phyloP scores from a whole-genome alignment of 2,797 vertebrate species.

The Oreochromis grahami region DNA sequence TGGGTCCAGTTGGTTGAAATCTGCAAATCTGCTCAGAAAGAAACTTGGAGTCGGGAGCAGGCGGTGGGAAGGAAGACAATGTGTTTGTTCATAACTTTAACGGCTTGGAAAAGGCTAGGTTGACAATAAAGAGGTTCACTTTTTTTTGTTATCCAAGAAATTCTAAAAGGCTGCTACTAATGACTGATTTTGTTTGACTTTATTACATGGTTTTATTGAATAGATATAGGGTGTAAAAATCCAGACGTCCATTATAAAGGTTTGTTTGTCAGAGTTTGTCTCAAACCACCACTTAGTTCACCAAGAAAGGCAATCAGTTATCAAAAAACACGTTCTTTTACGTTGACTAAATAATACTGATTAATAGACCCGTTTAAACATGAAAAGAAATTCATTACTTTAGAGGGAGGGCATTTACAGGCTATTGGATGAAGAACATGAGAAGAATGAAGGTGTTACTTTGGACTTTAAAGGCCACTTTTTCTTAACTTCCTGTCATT shows the following conservation, averaged over 20 bases:
- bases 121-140: neutral
- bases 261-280: neutral
- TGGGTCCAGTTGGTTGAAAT: neutral
- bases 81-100: neutral
- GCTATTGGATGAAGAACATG: neutral
- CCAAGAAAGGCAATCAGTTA: neutral
- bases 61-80: neutral
- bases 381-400: neutral
- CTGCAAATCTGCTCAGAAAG: neutral
- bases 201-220: neutral
- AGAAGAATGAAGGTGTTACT: neutral
- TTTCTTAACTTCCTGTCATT: neutral
- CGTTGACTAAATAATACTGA: neutral
- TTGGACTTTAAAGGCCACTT: neutral
- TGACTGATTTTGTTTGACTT: neutral
- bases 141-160: neutral
- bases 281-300: neutral
- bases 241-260: neutral
- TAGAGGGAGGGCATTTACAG: neutral
- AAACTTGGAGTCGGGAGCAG: neutral
- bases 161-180: neutral
- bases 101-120: neutral
- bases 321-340: neutral
- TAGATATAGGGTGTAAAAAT: neutral
- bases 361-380: neutral